Evolutionary conservation across 2,113 vertebrate genomes (phyloP).

Genomic region (Burhinus oedicnemus): DNA sequence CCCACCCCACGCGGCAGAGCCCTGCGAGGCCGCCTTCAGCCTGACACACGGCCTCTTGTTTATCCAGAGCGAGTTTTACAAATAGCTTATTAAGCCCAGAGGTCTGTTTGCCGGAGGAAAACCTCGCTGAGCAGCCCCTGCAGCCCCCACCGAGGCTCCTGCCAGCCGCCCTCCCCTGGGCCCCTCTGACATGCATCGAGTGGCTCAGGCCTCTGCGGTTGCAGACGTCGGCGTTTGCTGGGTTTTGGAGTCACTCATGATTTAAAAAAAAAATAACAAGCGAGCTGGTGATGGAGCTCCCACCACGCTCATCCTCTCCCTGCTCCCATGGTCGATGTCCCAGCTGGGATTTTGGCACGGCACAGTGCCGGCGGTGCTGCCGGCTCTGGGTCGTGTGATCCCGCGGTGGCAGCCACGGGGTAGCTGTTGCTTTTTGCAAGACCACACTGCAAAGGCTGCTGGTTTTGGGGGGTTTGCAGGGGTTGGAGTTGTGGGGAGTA

Average conservation of each 20-base stretch:
- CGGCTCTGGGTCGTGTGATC: too few species aligned
- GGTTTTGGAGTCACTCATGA: rapidly evolving
- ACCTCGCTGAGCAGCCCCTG: neutral
- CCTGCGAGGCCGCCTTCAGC: conserved; percentile 18
- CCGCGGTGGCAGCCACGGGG: too few species aligned
- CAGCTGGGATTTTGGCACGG: neutral
- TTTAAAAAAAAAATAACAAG: neutral
- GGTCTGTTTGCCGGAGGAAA: conserved; percentile 23
- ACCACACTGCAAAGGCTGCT: too few species aligned
- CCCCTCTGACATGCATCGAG: neutral
- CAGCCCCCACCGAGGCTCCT: neutral
- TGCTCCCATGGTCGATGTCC: neutral
- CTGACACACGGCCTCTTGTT: conserved; percentile 56
- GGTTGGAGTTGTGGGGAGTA: too few species aligned
- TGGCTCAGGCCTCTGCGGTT: neutral
- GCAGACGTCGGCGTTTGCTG: rapidly evolving
- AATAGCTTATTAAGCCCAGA: conserved; percentile 56
- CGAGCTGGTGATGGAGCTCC: neutral
- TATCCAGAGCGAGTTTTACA: conserved; percentile 35
- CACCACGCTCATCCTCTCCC: neutral
- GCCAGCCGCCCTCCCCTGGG: neutral
- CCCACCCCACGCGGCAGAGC: neutral
- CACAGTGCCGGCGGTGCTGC: neutral
- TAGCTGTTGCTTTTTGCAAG: too few species aligned
- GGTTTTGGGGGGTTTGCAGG: too few species aligned